These are phyloP conservation scores for Oscheius myriophilus DNA, from an alignment of 2,888 invertebrate genomes.

Conservation along the genomic window DNA sequence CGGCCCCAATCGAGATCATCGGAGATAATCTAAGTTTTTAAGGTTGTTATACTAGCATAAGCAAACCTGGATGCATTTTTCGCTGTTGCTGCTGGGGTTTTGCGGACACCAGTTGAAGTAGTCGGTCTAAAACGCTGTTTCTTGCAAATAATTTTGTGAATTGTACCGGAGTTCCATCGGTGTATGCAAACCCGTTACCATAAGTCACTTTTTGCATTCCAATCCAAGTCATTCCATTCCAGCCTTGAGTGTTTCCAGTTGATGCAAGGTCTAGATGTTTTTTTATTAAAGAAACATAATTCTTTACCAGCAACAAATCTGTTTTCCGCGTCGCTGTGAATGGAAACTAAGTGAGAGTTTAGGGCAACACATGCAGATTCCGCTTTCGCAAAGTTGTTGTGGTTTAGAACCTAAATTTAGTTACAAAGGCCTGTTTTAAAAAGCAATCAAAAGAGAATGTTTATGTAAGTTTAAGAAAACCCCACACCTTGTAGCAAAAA, in stretches of 20 bases:
- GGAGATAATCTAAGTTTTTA: slow-evolving; percentile 5
- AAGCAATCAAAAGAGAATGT: no score
- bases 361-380: slow-evolving; percentile 22
- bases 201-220: slow-evolving; percentile 32
- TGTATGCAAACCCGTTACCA: slow-evolving; percentile 7
- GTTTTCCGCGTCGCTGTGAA: slow-evolving; percentile 30
- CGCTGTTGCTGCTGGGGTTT: slow-evolving; percentile 19
- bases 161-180: slow-evolving; percentile 18
- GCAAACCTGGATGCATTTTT: slow-evolving; percentile 25
- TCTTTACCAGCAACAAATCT: slow-evolving; percentile 5
- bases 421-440: no score
- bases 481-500: slow-evolving; percentile 30
- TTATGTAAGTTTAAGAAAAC: no score
- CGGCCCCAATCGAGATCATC: slow-evolving; percentile 12
- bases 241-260: slow-evolving; percentile 15
- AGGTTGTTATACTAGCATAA: not conserved
- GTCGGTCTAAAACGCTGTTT: slow-evolving; percentile 7
- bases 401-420: slow-evolving; percentile 2
- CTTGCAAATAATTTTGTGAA: not conserved
- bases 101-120: slow-evolving; percentile 25
- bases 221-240: slow-evolving; percentile 21
- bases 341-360: slow-evolving; percentile 19
- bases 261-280: slow-evolving; percentile 13
- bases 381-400: slow-evolving; percentile 23
- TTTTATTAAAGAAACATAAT: not conserved